Base-by-base conservation (phyloP, 2,888 invertebrate species). In the Meghimatium bilineatum region DNA sequence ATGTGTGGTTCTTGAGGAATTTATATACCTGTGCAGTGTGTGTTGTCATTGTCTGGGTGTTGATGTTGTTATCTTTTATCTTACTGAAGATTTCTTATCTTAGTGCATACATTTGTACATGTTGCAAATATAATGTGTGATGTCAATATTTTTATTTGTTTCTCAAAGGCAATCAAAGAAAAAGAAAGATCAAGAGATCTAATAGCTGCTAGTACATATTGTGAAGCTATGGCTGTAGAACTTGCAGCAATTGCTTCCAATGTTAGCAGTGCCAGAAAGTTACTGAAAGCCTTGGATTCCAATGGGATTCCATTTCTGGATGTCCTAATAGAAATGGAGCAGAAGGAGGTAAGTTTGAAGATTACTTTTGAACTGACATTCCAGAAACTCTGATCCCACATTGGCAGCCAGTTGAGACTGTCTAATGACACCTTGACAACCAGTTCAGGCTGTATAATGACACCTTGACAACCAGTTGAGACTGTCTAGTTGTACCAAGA, bases 181-280 rank as follows among this genome's bases (percentile, higher is more conserved):
- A 99, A 99, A 95, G 99, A 99, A 94, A 95, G 99, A 93, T 98
- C 99, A 86, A 97, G 97, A 94, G 99, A 99, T 94, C 95, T 99
- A 88, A 96, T 97, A 91, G 96, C 97, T 44, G 99, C 99, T 63
- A 97, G 98, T 17, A 97, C 97, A 93, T 98, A 97, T 94, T 99
- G 99, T 93, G 99, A 99, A 94, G 96, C 96, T 36, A 98, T 99
- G 98, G 99, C 99, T 8, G 98, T 98, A 0, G 99, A 99, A 92
- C 94, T 99, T 85, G 94, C 99, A 86, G 97, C 98, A 0, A 95
- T 99, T 79, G 98, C 98, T 0, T 97, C 98, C 3, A 97, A 97
- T 17, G 96, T 97, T 0, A 97, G 98, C 94, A 98, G 98, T 8
- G 98, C 99, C 1, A 98, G 98, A 0, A 96, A 97, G 90, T 96